Percentiles rank a stretch among this genome's conserved stretches.
Evolutionary conservation across 2,888 invertebrate species (phyloP).

Genomic region (Polydrusus pterygomalis): DNA sequence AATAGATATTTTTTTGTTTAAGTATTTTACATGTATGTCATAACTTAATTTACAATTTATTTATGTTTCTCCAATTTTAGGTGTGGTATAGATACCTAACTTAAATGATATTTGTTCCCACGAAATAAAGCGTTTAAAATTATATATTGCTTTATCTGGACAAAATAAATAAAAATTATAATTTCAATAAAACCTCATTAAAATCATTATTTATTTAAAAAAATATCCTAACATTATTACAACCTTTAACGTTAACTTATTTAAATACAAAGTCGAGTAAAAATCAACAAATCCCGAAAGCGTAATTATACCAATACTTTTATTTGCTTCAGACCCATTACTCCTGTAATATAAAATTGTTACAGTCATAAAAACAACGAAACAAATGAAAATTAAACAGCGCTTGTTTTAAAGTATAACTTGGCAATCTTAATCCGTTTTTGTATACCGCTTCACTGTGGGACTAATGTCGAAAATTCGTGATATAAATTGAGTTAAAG

Average conservation of each 20-base stretch:
- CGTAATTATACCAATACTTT: slow-evolving; percentile 31
- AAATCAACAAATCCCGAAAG: slow-evolving; percentile 34
- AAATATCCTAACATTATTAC: background rate
- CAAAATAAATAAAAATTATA: no score
- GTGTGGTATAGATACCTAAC: no score
- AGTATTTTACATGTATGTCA: no score
- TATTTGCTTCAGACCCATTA: slow-evolving; percentile 21
- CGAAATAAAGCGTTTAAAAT: no score
- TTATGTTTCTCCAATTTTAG: no score
- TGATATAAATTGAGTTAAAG: no score
- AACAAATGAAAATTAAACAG: slow-evolving; percentile 38
- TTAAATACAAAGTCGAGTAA: slow-evolving; percentile 22
- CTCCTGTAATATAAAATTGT: slow-evolving; percentile 33
- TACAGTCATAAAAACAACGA: slow-evolving; percentile 35
- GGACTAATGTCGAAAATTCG: no score
- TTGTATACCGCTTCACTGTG: background rate
- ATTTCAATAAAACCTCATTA: background rate
- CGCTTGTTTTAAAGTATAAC: slow-evolving; percentile 21
- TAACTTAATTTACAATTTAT: no score
- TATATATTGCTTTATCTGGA: no score
- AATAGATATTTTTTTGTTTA: no score
- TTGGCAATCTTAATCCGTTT: slow-evolving; percentile 30
- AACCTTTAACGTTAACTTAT: background rate
- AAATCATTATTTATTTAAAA: slow-evolving; percentile 6
- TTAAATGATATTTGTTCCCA: no score